phyloP scores from a whole-genome alignment of 2,797 vertebrate species.

The Anniella stebbinsi region DNA sequence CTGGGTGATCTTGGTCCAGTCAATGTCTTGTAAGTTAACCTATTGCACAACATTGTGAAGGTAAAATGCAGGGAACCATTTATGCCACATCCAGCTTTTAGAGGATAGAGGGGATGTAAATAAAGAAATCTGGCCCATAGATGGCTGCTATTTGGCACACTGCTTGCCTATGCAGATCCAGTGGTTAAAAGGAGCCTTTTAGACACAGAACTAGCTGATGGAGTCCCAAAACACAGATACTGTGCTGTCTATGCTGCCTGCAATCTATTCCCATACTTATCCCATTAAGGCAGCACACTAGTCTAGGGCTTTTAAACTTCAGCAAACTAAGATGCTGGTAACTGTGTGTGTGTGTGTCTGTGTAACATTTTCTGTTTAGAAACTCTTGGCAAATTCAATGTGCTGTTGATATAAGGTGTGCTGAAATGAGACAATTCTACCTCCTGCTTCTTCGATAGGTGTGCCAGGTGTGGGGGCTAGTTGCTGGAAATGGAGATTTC shows the following conservation, averaged over 20 bases:
- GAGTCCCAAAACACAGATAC: neutral
- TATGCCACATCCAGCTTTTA: neutral
- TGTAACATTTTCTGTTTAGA: neutral
- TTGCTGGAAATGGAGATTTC: neutral
- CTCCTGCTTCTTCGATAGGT: neutral
- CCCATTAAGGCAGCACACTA: neutral
- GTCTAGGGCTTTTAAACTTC: neutral
- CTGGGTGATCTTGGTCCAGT: neutral
- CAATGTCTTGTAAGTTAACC: neutral
- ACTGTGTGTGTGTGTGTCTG: neutral
- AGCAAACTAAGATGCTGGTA: no score
- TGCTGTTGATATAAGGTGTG: neutral
- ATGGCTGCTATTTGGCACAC: neutral
- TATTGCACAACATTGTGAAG: neutral
- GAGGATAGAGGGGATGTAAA: neutral
- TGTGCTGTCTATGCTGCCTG: no score
- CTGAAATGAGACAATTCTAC: neutral
- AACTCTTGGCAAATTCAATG: neutral
- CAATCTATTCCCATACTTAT: no score
- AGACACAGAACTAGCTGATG: neutral
- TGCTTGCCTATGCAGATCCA: neutral
- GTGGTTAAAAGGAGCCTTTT: neutral
- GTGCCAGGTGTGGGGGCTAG: neutral
- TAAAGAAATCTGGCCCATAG: neutral
- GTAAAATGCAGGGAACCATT: neutral